Evolutionary conservation across 2,888 invertebrate genomes (phyloP), one percentile per base, ranked within the genome.

Genomic region (Coelopa pilipes): DNA sequence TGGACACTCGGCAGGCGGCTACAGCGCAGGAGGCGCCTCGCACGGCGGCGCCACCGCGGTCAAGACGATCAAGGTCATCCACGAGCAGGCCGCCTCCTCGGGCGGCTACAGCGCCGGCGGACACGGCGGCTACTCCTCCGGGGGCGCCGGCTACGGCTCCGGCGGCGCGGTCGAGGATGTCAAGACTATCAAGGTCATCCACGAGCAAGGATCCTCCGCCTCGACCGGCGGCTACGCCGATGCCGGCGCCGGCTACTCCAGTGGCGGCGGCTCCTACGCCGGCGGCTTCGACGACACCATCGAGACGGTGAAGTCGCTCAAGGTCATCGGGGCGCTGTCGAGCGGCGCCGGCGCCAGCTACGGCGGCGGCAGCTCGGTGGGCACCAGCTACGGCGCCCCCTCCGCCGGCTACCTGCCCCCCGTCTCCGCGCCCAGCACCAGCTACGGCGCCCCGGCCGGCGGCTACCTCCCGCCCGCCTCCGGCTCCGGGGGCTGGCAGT

Each of bases 241-340:
- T 65, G 68, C 65, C 45, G 76, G 75, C 11, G 67, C 53, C 63
- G 53, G 69, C 21, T 12, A 15, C n/a, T 34, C n/a, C 5, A 47
- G 47, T 47, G 65, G 49, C 24, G 15, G 47, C 47, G 60, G 21
- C 13, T 60, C 17, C 46, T 9, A 10, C 13, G 15, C 60, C 59
- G 71, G 59, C 60, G 70, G 46, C 19, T 73, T 12, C n/a, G 75
- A 76, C 71, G 76, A 75, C 68, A 19, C 70, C n/a, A 63, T 78
- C 59, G 76, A 78, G 70, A 76, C 78, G 1, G 7, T 78, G 0
- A 76, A 78, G 24, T 76, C 78, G 0, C 75, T 78, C 15, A 78
- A 78, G 59, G 75, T 77, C 24, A 77, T 76, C 49, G 77, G 77
- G 69, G 78, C 75, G n/a, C 62, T 78, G 24, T 55, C 47, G 34